Conservation (phyloP, 2,888 invertebrate species). For the Octonoba sinensis region DNA sequence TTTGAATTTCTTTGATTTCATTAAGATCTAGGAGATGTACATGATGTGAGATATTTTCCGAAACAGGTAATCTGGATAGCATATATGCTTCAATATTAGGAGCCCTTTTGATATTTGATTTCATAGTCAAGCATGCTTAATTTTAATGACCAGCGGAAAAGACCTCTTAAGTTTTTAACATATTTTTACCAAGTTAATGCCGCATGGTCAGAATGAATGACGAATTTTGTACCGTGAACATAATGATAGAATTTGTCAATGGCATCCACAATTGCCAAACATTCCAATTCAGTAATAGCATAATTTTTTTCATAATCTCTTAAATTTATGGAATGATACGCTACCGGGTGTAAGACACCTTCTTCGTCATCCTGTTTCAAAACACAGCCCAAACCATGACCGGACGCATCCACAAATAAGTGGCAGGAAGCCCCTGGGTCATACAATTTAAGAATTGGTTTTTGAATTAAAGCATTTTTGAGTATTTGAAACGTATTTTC, state of each 20-base stretch:
- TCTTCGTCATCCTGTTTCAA: background rate
- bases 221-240: background rate
- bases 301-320: background rate
- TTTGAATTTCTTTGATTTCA: background rate
- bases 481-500: background rate
- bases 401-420: background rate
- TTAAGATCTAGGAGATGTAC: background rate
- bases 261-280: background rate
- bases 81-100: slow-evolving; percentile 1
- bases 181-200: background rate
- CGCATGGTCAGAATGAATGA: slow-evolving; percentile 1
- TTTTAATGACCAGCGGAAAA: slow-evolving; percentile 6
- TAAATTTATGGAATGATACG: background rate
- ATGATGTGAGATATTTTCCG: background rate
- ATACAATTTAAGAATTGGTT: background rate
- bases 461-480: background rate
- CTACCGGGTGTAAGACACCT: background rate
- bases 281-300: background rate
- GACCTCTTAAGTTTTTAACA: slow-evolving; percentile 6
- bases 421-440: background rate
- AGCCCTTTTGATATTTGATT: background rate
- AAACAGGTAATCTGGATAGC: background rate
- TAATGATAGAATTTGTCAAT: background rate
- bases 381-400: background rate
- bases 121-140: background rate